phyloP scores from a whole-genome alignment of 2,888 invertebrate genomes.

The Polia nebulosa region DNA sequence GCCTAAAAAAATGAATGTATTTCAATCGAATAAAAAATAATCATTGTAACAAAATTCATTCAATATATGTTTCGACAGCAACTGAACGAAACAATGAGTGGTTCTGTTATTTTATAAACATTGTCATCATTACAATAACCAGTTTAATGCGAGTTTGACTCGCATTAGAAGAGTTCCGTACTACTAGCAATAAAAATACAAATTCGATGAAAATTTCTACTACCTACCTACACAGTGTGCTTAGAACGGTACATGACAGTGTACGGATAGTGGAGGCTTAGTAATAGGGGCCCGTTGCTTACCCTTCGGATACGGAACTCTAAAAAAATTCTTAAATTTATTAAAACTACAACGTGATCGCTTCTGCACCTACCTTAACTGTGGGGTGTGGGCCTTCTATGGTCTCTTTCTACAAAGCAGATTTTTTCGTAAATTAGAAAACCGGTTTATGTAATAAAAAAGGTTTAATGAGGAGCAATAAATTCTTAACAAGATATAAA shows the following conservation, averaged over 20 bases:
- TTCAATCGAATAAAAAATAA: neutral
- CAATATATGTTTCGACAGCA: neutral
- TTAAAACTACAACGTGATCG: neutral
- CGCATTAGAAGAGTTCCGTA: too few species aligned
- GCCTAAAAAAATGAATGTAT: neutral
- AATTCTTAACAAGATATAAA: constrained; percentile 62
- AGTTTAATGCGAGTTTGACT: too few species aligned
- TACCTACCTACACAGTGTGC: too few species aligned
- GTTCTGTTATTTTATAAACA: constrained; percentile 8
- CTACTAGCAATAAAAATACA: too few species aligned
- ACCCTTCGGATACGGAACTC: too few species aligned
- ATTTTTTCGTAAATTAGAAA: constrained; percentile 30
- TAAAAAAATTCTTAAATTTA: neutral
- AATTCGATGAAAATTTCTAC: too few species aligned
- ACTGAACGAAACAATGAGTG: too few species aligned
- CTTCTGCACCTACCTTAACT: neutral
- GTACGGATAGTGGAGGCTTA: too few species aligned
- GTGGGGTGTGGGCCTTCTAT: neutral
- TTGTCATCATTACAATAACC: neutral
- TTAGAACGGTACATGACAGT: too few species aligned
- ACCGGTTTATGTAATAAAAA: constrained; percentile 59
- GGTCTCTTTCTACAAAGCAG: constrained; percentile 19
- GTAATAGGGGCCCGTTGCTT: too few species aligned
- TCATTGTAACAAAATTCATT: neutral
- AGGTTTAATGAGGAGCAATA: constrained; percentile 57